Base-by-base conservation (phyloP, 2,113 vertebrate species). In the Sturnus vulgaris region DNA sequence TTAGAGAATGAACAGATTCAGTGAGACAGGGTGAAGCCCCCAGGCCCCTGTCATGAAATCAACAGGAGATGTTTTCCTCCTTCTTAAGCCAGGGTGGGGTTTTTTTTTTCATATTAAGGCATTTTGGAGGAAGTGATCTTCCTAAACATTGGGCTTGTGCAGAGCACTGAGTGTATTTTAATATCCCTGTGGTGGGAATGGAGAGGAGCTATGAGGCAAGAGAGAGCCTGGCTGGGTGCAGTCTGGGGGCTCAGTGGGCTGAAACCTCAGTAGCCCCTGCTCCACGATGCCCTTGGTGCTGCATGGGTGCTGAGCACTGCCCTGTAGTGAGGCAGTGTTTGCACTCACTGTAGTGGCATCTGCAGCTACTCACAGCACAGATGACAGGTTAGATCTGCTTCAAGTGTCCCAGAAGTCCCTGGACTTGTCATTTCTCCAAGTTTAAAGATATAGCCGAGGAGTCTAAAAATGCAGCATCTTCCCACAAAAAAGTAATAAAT, bases 401-500 rank as follows among this genome's bases (percentile, higher is more conserved):
- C 68, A 52, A 92, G 68, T 88, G 88, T 91, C 92, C 92, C 92
- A 93, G 87, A 95, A 96, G 88, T 83, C 80, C 72, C 76, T 44
- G 88, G 76, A 88, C 90, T 96, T 95, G 93, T 92, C 76, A 83
- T 71, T 93, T 90, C 64, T 96, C 90, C 94, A 96, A 86, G 93
- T 81, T 85, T 82, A 93, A 95, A 96, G 57, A 88, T 86, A 92
- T 28, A 47, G 30, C 61, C 3, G 11, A 88, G 46, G 31, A 71
- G 52, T 92, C 93, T 85, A 96, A 96, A 96, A 96, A 90, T 93
- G 71, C 4, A 40, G 13, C 7, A 0, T 75, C 40, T 93, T 92
- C 76, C 71, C 28, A 28, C 44, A 66, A 75, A 82, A 91, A 93
- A 91, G 53, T 73, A 95, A 81, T 88, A 88, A 63, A 81, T 42